These are phyloP conservation scores for Serrognathus titanus DNA, from an alignment of 2,888 invertebrate species.

Conservation along the genomic window DNA sequence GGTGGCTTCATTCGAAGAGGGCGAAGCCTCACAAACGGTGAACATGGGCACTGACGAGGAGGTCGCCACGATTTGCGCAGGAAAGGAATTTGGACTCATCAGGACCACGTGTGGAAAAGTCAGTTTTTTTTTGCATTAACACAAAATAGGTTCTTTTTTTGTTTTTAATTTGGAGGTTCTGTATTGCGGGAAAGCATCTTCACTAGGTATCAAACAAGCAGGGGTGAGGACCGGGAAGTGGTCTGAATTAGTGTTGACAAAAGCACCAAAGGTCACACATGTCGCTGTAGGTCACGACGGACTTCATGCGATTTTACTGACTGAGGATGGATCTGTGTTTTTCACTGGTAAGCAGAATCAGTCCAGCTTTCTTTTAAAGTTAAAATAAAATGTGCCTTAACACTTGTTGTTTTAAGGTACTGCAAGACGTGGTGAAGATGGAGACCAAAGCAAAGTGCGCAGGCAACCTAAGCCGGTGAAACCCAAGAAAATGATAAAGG, in stretches of 20 bases:
- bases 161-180: slow-evolving; percentile 64
- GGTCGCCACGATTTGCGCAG: slow-evolving; percentile 70
- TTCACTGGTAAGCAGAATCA: slow-evolving; percentile 55
- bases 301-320: slow-evolving; percentile 83
- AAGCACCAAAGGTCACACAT: slow-evolving; percentile 70
- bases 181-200: slow-evolving; percentile 82
- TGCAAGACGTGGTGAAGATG: slow-evolving; percentile 90
- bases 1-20: slow-evolving; percentile 68
- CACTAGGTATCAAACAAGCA: slow-evolving; percentile 76
- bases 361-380: too few species aligned
- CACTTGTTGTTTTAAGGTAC: slow-evolving; percentile 59
- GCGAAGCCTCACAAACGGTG: slow-evolving; percentile 46
- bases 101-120: slow-evolving; percentile 84
- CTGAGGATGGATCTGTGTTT: slow-evolving; percentile 88
- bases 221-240: slow-evolving; percentile 55
- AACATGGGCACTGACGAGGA: slow-evolving; percentile 66
- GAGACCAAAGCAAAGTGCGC: slow-evolving; percentile 73
- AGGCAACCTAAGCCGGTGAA: slow-evolving; percentile 87
- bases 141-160: slow-evolving; percentile 14
- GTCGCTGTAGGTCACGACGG: slow-evolving; percentile 93
- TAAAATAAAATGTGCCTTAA: not conserved
- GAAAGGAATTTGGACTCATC: slow-evolving; percentile 87
- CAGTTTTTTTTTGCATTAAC: slow-evolving; percentile 17
- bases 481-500: slow-evolving; percentile 87
- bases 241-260: slow-evolving; percentile 62